phyloP scores from a whole-genome alignment of 1,140 invertebrate genomes.

The Steinernema khuongi region DNA sequence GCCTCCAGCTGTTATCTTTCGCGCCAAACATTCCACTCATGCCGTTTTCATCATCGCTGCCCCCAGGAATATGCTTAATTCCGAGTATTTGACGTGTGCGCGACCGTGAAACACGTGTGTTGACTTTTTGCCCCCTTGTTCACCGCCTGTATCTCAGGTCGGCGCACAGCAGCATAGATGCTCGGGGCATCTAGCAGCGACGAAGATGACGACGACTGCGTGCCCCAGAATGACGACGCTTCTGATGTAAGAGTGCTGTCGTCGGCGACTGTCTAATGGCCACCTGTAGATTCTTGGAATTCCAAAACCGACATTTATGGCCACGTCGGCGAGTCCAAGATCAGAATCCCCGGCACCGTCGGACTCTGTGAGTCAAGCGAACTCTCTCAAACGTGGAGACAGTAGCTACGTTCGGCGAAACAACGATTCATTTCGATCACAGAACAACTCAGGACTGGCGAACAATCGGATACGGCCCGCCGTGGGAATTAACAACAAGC shows the following conservation, averaged over 20 bases:
- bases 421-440: constrained; percentile 41
- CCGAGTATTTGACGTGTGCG: too few species aligned
- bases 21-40: not conserved
- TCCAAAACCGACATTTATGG: constrained; percentile 27
- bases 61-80: too few species aligned
- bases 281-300: constrained; percentile 35
- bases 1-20: not conserved
- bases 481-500: constrained; percentile 26
- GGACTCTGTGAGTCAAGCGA: constrained; percentile 53
- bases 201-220: constrained; percentile 52
- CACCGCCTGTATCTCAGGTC: not conserved
- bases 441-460: not conserved
- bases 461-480: constrained; percentile 15
- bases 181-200: constrained; percentile 54
- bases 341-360: constrained; percentile 53
- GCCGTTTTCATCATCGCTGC: too few species aligned
- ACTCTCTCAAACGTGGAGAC: constrained; percentile 51
- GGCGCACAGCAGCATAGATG: constrained; percentile 39
- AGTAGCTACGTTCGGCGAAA: constrained; percentile 37
- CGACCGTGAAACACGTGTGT: too few species aligned
- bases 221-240: constrained; percentile 40
- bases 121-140: too few species aligned
- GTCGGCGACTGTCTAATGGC: constrained; percentile 5
- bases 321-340: constrained; percentile 35
- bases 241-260: constrained; percentile 23